These are phyloP conservation scores for Mus spretus DNA, from an alignment of 2,797 vertebrate genomes.

Conservation along the genomic window DNA sequence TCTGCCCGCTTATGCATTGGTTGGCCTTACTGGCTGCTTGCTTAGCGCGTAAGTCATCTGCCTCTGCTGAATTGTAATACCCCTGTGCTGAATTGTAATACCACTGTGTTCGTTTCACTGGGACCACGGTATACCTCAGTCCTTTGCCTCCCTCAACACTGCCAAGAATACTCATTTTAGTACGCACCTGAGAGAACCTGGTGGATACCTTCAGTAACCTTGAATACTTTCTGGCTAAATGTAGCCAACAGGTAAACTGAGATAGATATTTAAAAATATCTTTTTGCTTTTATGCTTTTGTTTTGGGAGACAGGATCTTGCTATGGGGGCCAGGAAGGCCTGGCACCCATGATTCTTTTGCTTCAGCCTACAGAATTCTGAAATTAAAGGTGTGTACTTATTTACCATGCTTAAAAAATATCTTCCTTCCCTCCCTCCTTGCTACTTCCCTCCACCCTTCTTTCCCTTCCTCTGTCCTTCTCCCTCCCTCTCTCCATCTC, in stretches of 20 bases:
- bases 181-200: background rate
- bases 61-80: conserved; percentile 1
- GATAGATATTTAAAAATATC: background rate
- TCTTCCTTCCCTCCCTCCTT: background rate
- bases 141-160: background rate
- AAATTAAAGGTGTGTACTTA: background rate
- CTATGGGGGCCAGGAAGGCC: background rate
- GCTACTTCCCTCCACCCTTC: no score
- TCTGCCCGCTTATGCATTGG: background rate
- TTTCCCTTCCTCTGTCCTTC: no score
- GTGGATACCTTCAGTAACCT: background rate
- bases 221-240: conserved; percentile 3
- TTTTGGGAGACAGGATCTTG: background rate
- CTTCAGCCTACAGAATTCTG: background rate
- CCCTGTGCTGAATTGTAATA: background rate
- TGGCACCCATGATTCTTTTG: background rate
- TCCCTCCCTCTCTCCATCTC: fast-evolving
- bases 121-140: background rate
- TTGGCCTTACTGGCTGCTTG: background rate
- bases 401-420: background rate
- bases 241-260: conserved; percentile 35
- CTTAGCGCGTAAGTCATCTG: background rate
- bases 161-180: background rate
- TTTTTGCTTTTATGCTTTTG: background rate
- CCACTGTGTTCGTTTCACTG: background rate